These are phyloP conservation scores for Diphyllodes magnificus DNA, from an alignment of 2,113 vertebrate species.

Conservation along the genomic window DNA sequence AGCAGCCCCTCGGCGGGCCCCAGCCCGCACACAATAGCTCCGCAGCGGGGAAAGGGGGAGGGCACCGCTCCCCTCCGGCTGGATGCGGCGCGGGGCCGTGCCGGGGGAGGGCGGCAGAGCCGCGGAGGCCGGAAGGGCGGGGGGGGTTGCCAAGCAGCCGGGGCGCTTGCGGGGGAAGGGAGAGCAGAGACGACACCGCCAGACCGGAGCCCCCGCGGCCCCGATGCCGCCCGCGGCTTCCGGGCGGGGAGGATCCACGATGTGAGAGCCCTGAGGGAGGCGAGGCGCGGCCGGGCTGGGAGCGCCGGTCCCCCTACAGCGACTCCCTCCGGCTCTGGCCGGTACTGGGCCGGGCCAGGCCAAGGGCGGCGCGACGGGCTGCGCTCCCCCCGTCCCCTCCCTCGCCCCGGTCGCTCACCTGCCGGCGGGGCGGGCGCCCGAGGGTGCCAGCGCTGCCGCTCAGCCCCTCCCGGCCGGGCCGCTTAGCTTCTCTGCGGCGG, in stretches of 20 bases:
- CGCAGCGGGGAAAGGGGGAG: neutral
- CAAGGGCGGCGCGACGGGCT: conserved; percentile 25
- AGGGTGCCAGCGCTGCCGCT: conserved; percentile 14
- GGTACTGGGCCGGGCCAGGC: conserved; percentile 22
- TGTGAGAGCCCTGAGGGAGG: neutral
- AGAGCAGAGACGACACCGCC: neutral
- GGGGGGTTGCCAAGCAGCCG: neutral
- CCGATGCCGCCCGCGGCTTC: neutral
- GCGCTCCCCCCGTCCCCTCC: neutral
- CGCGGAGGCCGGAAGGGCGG: neutral
- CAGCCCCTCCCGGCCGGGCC: conserved; percentile 41
- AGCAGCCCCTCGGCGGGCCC: neutral
- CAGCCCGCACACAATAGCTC: neutral
- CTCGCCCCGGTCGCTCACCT: conserved; percentile 18
- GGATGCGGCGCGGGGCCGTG: neutral
- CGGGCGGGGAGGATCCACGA: neutral
- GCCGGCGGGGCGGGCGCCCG: neutral
- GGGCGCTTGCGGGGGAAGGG: neutral
- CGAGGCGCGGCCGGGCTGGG: neutral
- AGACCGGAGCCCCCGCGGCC: neutral
- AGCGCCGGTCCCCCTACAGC: neutral
- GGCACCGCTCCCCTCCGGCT: neutral
- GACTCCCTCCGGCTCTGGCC: conserved; percentile 36
- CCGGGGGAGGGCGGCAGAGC: neutral
- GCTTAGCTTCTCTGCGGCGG: too few relatives aligned